A percentile compares a stretch with the other conserved stretches of the same genome.
Evolutionary conservation across 2,797 vertebrate species (phyloP).

Genomic region (Scarus forsteni): DNA sequence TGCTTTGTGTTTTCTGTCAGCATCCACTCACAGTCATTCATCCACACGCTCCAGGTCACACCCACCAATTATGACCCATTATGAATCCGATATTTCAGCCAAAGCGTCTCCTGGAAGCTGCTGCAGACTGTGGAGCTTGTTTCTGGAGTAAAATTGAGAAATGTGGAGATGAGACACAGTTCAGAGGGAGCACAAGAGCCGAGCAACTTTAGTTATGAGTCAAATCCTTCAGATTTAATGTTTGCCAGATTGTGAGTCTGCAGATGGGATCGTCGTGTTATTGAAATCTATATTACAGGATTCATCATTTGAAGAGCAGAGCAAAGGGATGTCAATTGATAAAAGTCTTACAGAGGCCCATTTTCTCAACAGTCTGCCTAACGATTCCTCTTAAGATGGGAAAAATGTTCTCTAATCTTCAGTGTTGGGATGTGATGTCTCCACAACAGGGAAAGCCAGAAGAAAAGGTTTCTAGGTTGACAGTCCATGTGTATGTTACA

Average conservation of each 20-base stretch:
- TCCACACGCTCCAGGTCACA: slow-evolving; percentile 41
- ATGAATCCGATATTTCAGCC: slow-evolving; percentile 32
- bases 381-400: neutral
- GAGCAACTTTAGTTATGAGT: slow-evolving; percentile 36
- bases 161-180: slow-evolving; percentile 23
- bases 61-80: slow-evolving; percentile 53
- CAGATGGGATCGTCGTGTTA: slow-evolving; percentile 37
- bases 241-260: slow-evolving; percentile 60
- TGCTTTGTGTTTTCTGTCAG: slow-evolving; percentile 43
- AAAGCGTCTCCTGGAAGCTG: slow-evolving; percentile 30
- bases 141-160: slow-evolving; percentile 10
- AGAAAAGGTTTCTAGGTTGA: too few relatives aligned
- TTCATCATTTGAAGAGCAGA: slow-evolving; percentile 26
- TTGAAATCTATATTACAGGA: slow-evolving; percentile 38
- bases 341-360: neutral
- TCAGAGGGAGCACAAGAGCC: slow-evolving; percentile 43
- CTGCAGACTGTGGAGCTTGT: slow-evolving; percentile 23
- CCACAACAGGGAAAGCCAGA: too few relatives aligned
- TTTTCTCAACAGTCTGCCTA: neutral
- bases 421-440: too few relatives aligned
- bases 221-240: slow-evolving; percentile 51
- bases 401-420: too few relatives aligned
- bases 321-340: slow-evolving; percentile 15
- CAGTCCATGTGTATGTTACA: too few relatives aligned
- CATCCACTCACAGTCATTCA: slow-evolving; percentile 15